These are phyloP conservation scores for Oenanthe melanoleuca DNA, from an alignment of 2,113 vertebrate genomes.

Conservation along the genomic window DNA sequence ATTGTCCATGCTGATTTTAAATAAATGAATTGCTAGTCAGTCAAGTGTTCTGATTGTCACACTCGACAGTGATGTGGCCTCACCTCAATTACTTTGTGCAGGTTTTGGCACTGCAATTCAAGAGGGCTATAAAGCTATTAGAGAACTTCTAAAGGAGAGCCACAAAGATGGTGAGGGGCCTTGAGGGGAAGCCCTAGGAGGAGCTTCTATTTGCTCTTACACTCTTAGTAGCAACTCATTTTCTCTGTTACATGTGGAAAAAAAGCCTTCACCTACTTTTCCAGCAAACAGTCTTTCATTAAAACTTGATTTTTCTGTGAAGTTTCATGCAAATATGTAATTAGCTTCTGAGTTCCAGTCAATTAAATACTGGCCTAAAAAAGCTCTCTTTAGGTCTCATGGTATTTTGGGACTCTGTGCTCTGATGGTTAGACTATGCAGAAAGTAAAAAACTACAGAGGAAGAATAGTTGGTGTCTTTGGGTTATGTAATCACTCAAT, in stretches of 20 bases:
- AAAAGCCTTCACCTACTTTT: background rate
- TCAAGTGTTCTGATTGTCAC: background rate
- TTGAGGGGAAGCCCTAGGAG: background rate
- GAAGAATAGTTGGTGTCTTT: background rate
- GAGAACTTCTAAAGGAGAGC: background rate
- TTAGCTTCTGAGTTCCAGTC: slow-evolving; percentile 28
- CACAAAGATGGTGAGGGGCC: background rate
- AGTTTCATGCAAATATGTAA: slow-evolving; percentile 10
- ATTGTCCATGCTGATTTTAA: background rate
- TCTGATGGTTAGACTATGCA: background rate
- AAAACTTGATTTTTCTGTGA: slow-evolving; percentile 1
- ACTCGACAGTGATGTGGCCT: no score
- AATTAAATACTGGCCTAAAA: slow-evolving; percentile 25
- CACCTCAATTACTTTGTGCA: background rate
- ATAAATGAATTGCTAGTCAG: background rate
- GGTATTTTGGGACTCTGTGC: background rate
- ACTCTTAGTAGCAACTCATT: background rate
- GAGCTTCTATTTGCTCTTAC: background rate
- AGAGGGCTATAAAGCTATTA: background rate
- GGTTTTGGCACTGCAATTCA: fast-evolving
- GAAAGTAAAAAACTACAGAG: background rate
- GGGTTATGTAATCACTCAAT: background rate
- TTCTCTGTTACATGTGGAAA: background rate
- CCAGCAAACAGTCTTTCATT: background rate
- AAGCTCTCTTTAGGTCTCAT: background rate